Evolutionary conservation across 2,113 vertebrate species (phyloP).

Genomic region (Brevimyrus niger): DNA sequence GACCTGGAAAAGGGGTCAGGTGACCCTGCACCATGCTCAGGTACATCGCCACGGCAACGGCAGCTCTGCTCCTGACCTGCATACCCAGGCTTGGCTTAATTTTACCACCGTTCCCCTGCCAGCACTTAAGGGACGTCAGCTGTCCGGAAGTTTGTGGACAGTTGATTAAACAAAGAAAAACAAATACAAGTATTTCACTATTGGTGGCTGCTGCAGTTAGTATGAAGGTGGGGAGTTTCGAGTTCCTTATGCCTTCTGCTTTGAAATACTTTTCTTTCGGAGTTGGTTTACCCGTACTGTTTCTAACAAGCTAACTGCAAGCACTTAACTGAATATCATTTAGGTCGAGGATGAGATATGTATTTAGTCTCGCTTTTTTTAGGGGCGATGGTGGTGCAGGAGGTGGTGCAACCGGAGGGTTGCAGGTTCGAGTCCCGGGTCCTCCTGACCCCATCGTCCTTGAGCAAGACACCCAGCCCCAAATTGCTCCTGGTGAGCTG

Average conservation of each 20-base stretch:
- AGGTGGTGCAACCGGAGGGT: too few relatives aligned
- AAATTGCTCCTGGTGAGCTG: too few relatives aligned
- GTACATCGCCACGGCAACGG: too few relatives aligned
- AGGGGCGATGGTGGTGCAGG: too few relatives aligned
- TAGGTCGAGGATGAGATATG: neutral
- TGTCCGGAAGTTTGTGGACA: neutral
- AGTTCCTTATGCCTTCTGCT: neutral
- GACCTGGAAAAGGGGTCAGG: neutral
- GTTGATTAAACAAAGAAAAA: neutral
- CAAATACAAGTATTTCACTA: neutral
- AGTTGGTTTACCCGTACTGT: neutral
- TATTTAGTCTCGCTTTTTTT: neutral
- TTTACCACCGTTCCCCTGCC: neutral
- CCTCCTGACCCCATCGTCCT: too few relatives aligned
- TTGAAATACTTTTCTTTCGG: neutral
- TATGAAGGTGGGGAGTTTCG: neutral
- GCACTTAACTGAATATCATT: neutral
- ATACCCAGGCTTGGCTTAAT: neutral
- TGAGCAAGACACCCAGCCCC: too few relatives aligned
- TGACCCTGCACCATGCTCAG: neutral
- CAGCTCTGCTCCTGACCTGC: neutral
- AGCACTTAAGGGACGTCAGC: neutral
- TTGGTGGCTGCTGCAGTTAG: neutral
- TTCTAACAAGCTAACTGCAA: neutral
- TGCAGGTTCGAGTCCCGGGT: too few relatives aligned